A percentile compares a stretch with the other conserved stretches of the same genome.
phyloP scores from a whole-genome alignment of 2,113 vertebrate species.

The Scolopax mira region DNA sequence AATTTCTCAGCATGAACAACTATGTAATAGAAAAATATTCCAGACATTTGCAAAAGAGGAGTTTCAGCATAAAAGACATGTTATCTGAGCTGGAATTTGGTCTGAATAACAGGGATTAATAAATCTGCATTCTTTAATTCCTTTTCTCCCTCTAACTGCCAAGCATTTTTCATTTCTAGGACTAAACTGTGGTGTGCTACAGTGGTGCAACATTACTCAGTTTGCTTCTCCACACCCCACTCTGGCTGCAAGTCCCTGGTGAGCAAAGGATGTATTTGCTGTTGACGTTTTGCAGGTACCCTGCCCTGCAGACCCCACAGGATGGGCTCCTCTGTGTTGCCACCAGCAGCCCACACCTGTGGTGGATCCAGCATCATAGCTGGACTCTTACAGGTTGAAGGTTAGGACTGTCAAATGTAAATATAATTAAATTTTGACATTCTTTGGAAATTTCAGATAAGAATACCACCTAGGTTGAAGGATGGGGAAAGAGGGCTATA shows the following conservation, averaged over 20 bases:
- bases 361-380: fast-evolving
- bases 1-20: constrained; percentile 13
- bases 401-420: background rate
- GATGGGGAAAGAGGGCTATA: background rate
- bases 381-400: background rate
- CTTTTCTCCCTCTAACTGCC: background rate
- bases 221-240: background rate
- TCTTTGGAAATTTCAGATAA: background rate
- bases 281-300: fast-evolving
- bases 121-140: background rate
- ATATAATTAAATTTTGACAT: background rate
- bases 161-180: background rate
- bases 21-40: constrained; percentile 35
- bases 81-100: background rate
- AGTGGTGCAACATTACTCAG: fast-evolving
- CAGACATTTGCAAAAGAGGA: constrained; percentile 5
- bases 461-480: background rate
- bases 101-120: constrained; percentile 24
- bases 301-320: background rate
- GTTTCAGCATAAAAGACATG: background rate
- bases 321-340: background rate
- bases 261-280: background rate
- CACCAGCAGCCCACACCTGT: too few species aligned
- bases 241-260: fast-evolving
- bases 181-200: background rate